phyloP scores from a whole-genome alignment of 2,888 invertebrate genomes.

The Brachynemurus nebulosus region DNA sequence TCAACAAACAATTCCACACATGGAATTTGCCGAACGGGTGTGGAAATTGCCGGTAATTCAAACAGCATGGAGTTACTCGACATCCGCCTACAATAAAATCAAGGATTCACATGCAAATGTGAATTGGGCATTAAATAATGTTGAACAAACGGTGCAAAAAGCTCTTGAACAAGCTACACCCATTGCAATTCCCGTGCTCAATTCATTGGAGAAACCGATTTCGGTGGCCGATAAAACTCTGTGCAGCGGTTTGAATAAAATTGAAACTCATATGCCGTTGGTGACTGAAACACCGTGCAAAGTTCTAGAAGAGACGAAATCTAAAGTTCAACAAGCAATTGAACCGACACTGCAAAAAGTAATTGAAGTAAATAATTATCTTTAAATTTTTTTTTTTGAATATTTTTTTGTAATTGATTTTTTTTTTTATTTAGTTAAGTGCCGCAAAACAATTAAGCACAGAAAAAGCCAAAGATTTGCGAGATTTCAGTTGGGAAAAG shows the following conservation, averaged over 20 bases:
- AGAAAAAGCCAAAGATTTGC: slow-evolving; percentile 46
- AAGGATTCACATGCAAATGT: slow-evolving; percentile 39
- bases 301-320: slow-evolving; percentile 24
- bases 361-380: too few species aligned
- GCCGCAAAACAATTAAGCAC: slow-evolving; percentile 37
- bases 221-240: slow-evolving; percentile 38
- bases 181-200: slow-evolving; percentile 35
- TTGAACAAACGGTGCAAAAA: slow-evolving; percentile 37
- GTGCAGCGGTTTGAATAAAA: slow-evolving; percentile 38
- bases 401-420: too few species aligned
- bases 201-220: slow-evolving; percentile 38
- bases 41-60: slow-evolving; percentile 41
- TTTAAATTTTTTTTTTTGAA: too few species aligned
- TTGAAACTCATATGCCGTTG: slow-evolving; percentile 40
- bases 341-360: slow-evolving; percentile 9
- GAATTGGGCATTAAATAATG: slow-evolving; percentile 39
- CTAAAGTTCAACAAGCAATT: slow-evolving; percentile 5
- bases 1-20: slow-evolving; percentile 22
- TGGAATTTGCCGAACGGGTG: slow-evolving; percentile 41
- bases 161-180: slow-evolving; percentile 38
- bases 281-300: slow-evolving; percentile 40
- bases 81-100: slow-evolving; percentile 41
- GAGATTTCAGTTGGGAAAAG: slow-evolving; percentile 56
- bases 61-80: slow-evolving; percentile 40
- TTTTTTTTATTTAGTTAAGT: slow-evolving; percentile 27